Evolutionary conservation across 2,797 vertebrate species (phyloP), one percentile per base, ranked within the genome.

Genomic region (Sternotherus odoratus): DNA sequence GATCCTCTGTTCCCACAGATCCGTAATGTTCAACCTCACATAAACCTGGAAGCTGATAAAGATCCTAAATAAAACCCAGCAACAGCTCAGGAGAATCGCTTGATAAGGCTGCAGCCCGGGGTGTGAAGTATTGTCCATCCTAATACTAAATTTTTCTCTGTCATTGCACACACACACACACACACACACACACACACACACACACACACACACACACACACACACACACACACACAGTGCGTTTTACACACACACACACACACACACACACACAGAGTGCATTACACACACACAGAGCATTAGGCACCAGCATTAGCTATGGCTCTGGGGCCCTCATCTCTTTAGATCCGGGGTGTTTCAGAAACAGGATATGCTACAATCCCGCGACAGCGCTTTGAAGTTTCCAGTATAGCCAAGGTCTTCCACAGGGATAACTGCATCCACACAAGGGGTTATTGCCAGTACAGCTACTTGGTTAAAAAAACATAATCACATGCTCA

Each of bases 81-180:
- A 93, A 95, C 93, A 89, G 91, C 21, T 26, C 19, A 79, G 26
- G 86, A 82, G 21, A 39, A 4, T 53, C 94, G 72, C 72, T 53
- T 17, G 92, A 95, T 95, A 91, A 82, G 53, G 43, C 17, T 21
- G 91, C 94, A 96, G 92, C 95, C 95, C 93, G 88, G 93, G 94
- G 96, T 96, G 95, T 95, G 96, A 92, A 78, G 82, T 93, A 96
- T 66, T n/a, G 60, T n/a, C 85, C 84, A 95, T 88, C 94, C 94
- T 91, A 82, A 95, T 94, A 94, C 93, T 84, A 95, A 85, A 36
- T 94, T 95, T 94, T 95, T 92, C 56, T 75, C 49, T 94, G 90
- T 95, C 91, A 93, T 15, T 57, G 13, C 57, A 23, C 19, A 54
- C 53, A 53, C 21, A 53, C 51, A 23, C 51, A 53, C 86, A 5